phyloP scores from a whole-genome alignment of 2,797 vertebrate genomes.

The Oreortyx pictus region DNA sequence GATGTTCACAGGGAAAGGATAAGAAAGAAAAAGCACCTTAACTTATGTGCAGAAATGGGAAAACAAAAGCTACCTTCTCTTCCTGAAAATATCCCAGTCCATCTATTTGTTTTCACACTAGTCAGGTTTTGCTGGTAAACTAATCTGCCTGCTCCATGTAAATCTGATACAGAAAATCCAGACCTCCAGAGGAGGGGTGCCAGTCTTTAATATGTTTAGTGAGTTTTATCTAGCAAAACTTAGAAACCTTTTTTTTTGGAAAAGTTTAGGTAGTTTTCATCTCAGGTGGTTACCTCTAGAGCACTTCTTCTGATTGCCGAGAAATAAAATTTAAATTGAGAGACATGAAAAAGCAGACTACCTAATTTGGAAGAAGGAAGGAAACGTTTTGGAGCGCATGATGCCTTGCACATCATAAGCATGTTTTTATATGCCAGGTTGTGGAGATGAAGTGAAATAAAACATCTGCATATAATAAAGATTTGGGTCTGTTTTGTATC shows the following conservation, averaged over 20 bases:
- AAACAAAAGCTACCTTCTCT: not conserved
- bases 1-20: not conserved
- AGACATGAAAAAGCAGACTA: not conserved
- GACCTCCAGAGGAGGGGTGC: not conserved
- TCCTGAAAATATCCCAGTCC: not conserved
- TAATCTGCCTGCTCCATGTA: not conserved
- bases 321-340: constrained; percentile 8
- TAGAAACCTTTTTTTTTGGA: constrained; percentile 1
- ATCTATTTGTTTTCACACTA: not conserved
- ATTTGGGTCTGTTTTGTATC: constrained; percentile 13
- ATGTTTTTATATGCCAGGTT: not conserved
- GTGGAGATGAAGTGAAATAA: constrained; percentile 6
- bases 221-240: constrained; percentile 10
- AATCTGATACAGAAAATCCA: not conserved
- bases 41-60: not conserved
- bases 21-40: not conserved
- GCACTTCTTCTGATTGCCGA: not conserved
- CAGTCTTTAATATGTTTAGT: not conserved
- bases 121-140: constrained; percentile 17
- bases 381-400: not conserved
- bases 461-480: constrained; percentile 23
- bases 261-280: constrained; percentile 15
- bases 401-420: not conserved
- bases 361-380: not conserved
- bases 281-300: not conserved